Evolutionary conservation across 2,113 vertebrate species (phyloP), one percentile per base, ranked within the genome.

Genomic region (Chloroceryle aenea): DNA sequence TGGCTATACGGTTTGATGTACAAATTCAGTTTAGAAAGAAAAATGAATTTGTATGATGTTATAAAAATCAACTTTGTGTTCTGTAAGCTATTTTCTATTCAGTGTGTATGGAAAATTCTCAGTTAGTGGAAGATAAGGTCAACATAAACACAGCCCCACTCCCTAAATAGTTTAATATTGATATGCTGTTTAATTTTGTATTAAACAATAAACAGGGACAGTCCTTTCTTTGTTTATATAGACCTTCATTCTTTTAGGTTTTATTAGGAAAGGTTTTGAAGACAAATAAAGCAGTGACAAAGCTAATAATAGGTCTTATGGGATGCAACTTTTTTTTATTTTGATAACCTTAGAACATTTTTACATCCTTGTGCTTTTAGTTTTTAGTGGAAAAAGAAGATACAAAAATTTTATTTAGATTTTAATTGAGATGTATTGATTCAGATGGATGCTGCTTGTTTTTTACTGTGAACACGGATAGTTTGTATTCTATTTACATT

Each of bases 241-340:
- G 73, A 34, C 80, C 87, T 96, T 92, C 62, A 64, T 91, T 92
- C 48, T 87, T 86, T 52, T 77, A 61, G 14, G 23, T 40, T 97
- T 95, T 92, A 64, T 94, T 77, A 80, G 78, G 68, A 87, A 91
- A 96, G 89, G 78, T 73, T 53, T 18, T 69, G 74, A 89, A 96
- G 81, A 85, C 71, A 97, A 95, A 95, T 82, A 62, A 85, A 95
- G 73, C 45, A 66, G 85, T 85, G 89, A 89, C 81, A 95, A 94
- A 93, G 55, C 82, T 95, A 93, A 90, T 87, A 94, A 94, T 82
- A 94, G 87, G 29, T 69, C 48, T 85, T 58, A 42, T 73, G 53
- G 66, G 74, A 85, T 85, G 48, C 3, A 2, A 42, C 12, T 88
- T 77, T 87, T 72, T 75, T 40, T n/a, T 66, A 29, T 74, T 95